Conservation (phyloP, 2,113 vertebrate species). For the Rana temporaria region DNA sequence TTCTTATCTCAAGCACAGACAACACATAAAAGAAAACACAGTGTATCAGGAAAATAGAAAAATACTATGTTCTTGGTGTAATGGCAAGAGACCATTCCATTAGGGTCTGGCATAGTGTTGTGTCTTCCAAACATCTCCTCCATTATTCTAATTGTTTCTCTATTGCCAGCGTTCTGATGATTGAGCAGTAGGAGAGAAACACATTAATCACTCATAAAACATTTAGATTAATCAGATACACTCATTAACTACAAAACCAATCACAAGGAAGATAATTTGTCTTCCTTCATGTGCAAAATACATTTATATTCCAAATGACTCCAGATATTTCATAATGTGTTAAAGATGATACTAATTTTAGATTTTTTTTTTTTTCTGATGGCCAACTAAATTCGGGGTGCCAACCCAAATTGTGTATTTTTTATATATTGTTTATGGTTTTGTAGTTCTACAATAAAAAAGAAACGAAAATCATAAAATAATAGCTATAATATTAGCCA, state of each 20-base stretch:
- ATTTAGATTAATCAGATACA: slow-evolving; percentile 58
- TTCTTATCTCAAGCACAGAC: slow-evolving; percentile 3
- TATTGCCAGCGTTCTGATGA: slow-evolving; percentile 55
- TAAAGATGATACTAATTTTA: not conserved
- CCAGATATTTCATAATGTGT: slow-evolving; percentile 40
- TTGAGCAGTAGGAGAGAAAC: slow-evolving; percentile 53
- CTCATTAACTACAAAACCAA: slow-evolving; percentile 59
- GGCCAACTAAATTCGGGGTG: too few relatives aligned
- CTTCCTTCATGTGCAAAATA: slow-evolving; percentile 55
- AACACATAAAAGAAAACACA: slow-evolving; percentile 23
- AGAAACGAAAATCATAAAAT: too few relatives aligned
- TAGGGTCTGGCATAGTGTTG: slow-evolving; percentile 30
- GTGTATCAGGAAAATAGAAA: not conserved
- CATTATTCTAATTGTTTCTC: slow-evolving; percentile 57
- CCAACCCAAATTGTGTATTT: too few relatives aligned
- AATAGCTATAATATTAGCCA: too few relatives aligned
- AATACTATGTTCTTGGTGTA: slow-evolving; percentile 16
- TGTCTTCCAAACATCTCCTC: slow-evolving; percentile 41
- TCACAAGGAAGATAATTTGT: slow-evolving; percentile 55
- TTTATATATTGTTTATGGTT: too few relatives aligned
- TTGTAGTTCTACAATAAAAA: too few relatives aligned
- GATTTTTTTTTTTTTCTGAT: too few relatives aligned
- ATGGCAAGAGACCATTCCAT: slow-evolving; percentile 50
- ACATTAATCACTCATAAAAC: slow-evolving; percentile 58
- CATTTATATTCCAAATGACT: slow-evolving; percentile 50